These are phyloP conservation scores for Rhadina sibilatrix DNA, from an alignment of 2,113 vertebrate species.

Conservation along the genomic window DNA sequence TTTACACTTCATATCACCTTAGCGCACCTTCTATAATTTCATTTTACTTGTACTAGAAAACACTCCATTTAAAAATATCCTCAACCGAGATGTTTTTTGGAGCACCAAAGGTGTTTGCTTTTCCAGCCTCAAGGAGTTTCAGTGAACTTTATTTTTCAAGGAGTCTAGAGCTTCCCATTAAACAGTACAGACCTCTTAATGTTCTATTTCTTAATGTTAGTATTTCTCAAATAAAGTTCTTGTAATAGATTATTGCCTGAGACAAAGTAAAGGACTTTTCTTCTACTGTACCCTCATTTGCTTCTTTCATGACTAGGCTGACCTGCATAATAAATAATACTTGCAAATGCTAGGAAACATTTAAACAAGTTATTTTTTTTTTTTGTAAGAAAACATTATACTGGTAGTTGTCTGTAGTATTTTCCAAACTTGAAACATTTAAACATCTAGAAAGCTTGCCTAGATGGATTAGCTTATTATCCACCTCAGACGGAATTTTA, in stretches of 20 bases:
- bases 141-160: neutral
- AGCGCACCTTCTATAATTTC: neutral
- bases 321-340: neutral
- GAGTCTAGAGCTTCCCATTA: neutral
- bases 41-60: neutral
- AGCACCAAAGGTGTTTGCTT: neutral
- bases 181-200: neutral
- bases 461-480: neutral
- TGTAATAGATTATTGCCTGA: neutral
- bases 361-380: neutral
- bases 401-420: neutral
- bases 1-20: neutral
- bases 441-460: neutral
- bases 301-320: neutral
- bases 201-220: neutral
- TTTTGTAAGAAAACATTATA: neutral
- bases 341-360: neutral
- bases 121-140: neutral
- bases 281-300: neutral
- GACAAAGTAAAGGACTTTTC: neutral
- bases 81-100: fast-evolving
- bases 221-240: neutral
- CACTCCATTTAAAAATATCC: neutral
- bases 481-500: neutral
- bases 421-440: neutral